Conservation (phyloP, 2,113 vertebrate species). For the Melanerpes aurifrons region DNA sequence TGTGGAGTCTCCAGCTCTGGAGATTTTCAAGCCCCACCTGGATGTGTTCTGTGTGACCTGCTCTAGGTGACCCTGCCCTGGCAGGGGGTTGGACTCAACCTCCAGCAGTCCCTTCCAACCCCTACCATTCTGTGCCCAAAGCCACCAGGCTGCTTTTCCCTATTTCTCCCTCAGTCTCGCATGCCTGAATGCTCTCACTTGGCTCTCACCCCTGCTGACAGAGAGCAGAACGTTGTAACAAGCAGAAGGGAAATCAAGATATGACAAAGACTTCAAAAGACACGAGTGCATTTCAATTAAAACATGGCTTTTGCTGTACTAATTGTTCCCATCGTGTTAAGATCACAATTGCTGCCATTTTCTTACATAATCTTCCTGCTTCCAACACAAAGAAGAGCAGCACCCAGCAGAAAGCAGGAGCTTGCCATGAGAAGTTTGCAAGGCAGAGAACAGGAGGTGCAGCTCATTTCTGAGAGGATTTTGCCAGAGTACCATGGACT, state of each 20-base stretch:
- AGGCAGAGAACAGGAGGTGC: not conserved
- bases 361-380: not conserved
- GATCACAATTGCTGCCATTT: slow-evolving; percentile 10
- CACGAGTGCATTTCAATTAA: not conserved
- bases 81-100: too few relatives aligned
- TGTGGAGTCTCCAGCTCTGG: too few relatives aligned
- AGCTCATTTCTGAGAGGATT: slow-evolving; percentile 20
- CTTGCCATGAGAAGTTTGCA: not conserved
- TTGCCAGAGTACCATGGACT: not conserved
- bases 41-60: too few relatives aligned
- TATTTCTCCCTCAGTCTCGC: not conserved
- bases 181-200: not conserved
- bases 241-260: slow-evolving; percentile 4
- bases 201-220: not conserved
- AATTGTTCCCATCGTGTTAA: slow-evolving; percentile 44
- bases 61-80: too few relatives aligned
- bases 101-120: too few relatives aligned
- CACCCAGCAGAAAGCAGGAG: not conserved
- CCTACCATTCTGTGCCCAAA: not conserved
- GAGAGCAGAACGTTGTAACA: not conserved
- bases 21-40: too few relatives aligned
- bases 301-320: not conserved
- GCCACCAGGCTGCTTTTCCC: not conserved
- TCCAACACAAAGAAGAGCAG: not conserved
- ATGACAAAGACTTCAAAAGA: slow-evolving; percentile 5